Percentiles rank a stretch among this genome's conserved stretches.
phyloP scores from a whole-genome alignment of 2,797 vertebrate genomes.

The Rhynchotus rufescens region DNA sequence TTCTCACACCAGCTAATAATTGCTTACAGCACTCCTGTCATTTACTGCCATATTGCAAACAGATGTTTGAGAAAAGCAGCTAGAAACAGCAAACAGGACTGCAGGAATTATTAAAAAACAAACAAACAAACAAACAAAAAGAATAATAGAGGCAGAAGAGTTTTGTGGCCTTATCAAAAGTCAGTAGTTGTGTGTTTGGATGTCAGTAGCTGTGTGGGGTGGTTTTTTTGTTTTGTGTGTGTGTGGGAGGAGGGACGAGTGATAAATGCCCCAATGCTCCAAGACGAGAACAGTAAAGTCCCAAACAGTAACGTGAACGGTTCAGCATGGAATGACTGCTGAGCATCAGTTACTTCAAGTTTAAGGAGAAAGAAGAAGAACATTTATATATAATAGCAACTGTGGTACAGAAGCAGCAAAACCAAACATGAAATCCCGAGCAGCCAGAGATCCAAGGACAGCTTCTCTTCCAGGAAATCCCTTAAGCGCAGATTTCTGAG shows the following conservation, averaged over 20 bases:
- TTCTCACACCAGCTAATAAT: not conserved
- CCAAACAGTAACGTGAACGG: not conserved
- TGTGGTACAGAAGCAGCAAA: not conserved
- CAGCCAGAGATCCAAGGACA: not conserved
- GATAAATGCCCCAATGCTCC: too few species aligned
- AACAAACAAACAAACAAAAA: too few species aligned
- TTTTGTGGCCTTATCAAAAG: not conserved
- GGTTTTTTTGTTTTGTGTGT: too few species aligned
- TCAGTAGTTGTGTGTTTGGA: too few species aligned
- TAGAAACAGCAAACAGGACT: not conserved
- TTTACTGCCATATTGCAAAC: not conserved
- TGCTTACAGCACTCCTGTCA: not conserved
- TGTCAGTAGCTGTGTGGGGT: too few species aligned
- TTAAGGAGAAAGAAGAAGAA: not conserved
- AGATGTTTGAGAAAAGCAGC: not conserved
- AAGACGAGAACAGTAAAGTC: not conserved
- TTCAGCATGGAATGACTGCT: not conserved
- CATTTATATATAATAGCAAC: not conserved
- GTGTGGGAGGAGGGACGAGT: not conserved
- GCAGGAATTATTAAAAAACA: not conserved
- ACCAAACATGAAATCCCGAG: not conserved
- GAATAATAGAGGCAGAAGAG: not conserved
- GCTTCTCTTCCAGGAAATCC: not conserved
- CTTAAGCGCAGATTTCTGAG: not conserved
- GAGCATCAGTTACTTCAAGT: not conserved